These are phyloP conservation scores for Botia kubotai DNA, from an alignment of 2,797 vertebrate genomes.

Conservation along the genomic window DNA sequence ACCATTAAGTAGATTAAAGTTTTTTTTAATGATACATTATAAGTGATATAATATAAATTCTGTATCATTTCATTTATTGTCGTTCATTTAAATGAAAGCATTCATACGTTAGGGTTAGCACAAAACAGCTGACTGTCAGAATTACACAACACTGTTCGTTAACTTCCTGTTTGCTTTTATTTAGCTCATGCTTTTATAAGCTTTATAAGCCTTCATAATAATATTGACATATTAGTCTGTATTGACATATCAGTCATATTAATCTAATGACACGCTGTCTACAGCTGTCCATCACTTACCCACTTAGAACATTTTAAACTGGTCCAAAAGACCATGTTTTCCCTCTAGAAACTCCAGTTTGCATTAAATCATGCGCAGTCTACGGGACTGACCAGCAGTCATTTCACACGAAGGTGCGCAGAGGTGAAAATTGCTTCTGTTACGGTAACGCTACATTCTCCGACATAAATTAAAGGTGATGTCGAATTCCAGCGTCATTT, in stretches of 20 bases:
- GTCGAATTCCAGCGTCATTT: conserved; percentile 1
- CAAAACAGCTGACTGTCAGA: background rate
- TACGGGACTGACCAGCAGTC: conserved; percentile 13
- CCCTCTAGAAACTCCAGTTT: background rate
- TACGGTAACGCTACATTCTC: conserved; percentile 32
- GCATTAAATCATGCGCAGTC: conserved; percentile 1
- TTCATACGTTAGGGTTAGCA: background rate
- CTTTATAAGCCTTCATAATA: background rate
- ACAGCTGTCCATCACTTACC: background rate
- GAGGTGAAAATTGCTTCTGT: conserved; percentile 32
- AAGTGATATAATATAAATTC: too few relatives aligned
- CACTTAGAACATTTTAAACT: background rate
- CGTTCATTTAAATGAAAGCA: too few relatives aligned
- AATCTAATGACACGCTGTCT: conserved; percentile 2
- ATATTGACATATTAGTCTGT: too few relatives aligned
- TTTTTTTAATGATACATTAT: too few relatives aligned
- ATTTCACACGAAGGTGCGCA: conserved; percentile 22
- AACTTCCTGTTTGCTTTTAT: conserved; percentile 36
- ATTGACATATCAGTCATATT: too few relatives aligned
- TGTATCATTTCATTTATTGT: too few relatives aligned
- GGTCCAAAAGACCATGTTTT: background rate
- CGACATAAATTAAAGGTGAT: conserved; percentile 31
- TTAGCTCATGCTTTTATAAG: background rate
- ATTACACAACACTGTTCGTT: conserved; percentile 25
- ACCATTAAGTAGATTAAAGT: too few relatives aligned